Percentiles rank a stretch among this genome's conserved stretches.
Conservation (phyloP, 2,113 vertebrate species). For the Macrotis lagotis region DNA sequence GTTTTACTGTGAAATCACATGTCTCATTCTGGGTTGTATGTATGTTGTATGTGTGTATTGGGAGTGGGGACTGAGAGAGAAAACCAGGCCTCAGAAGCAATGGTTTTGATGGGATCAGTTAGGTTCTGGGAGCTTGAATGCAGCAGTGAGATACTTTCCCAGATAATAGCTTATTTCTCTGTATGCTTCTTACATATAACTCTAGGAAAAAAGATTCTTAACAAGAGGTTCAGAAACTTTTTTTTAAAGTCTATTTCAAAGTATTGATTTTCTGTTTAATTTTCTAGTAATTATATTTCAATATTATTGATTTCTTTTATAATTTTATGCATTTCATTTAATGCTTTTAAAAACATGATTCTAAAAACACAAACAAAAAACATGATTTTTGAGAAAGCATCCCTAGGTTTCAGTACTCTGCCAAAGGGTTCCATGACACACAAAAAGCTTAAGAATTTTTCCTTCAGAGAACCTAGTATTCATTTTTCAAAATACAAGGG, state of each 20-base stretch:
- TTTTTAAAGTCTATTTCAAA: neutral
- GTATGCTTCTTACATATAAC: neutral
- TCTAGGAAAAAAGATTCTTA: neutral
- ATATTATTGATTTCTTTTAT: neutral
- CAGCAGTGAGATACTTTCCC: neutral
- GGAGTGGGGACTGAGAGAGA: neutral
- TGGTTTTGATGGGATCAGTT: neutral
- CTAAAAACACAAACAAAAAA: no score
- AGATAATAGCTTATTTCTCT: neutral
- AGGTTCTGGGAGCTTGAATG: neutral
- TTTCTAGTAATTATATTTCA: neutral
- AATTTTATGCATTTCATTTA: neutral
- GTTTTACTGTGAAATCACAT: neutral
- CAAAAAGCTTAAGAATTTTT: neutral
- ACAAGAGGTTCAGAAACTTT: neutral
- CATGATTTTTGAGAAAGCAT: neutral
- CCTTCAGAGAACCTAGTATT: neutral
- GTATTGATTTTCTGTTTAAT: neutral
- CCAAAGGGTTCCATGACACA: neutral
- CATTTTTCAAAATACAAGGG: neutral
- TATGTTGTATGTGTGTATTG: neutral
- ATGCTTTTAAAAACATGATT: neutral
- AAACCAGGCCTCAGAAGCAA: neutral
- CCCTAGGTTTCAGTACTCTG: neutral
- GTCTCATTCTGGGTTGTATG: neutral